phyloP scores from a whole-genome alignment of 2,797 vertebrate species.

The Schizopygopsis malacanthus region DNA sequence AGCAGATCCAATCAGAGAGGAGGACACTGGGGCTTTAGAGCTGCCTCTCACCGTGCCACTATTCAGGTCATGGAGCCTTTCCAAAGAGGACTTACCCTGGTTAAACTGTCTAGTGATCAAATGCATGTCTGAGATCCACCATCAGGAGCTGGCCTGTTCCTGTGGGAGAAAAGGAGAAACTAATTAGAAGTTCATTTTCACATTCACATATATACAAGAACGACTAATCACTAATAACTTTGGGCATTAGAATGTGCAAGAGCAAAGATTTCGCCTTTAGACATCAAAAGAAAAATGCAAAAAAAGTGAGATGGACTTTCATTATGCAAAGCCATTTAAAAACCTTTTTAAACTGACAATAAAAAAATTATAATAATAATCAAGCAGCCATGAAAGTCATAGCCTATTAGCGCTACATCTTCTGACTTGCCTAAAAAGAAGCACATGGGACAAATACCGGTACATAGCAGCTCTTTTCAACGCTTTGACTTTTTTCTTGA shows the following conservation, averaged over 20 bases:
- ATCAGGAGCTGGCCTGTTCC: conserved; percentile 63
- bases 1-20: conserved; percentile 8
- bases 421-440: not conserved
- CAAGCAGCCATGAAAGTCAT: conserved; percentile 26
- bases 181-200: conserved; percentile 14
- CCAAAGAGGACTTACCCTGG: conserved; percentile 72
- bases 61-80: conserved; percentile 50
- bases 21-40: conserved; percentile 61
- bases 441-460: not conserved
- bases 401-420: conserved; percentile 1
- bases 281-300: not conserved
- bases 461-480: not conserved
- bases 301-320: conserved; percentile 20
- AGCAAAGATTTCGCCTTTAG: not conserved
- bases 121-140: conserved; percentile 73
- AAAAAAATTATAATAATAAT: not conserved
- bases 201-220: not conserved
- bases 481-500: not conserved
- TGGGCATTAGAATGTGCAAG: not conserved
- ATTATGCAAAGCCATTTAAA: not conserved
- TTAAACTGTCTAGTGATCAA: conserved; percentile 65
- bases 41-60: conserved; percentile 62
- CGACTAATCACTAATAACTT: not conserved
- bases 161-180: conserved; percentile 57
- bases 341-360: not conserved